These are phyloP conservation scores for Piliocolobus tephrosceles DNA, from an alignment of 2,113 vertebrate genomes.

Conservation along the genomic window DNA sequence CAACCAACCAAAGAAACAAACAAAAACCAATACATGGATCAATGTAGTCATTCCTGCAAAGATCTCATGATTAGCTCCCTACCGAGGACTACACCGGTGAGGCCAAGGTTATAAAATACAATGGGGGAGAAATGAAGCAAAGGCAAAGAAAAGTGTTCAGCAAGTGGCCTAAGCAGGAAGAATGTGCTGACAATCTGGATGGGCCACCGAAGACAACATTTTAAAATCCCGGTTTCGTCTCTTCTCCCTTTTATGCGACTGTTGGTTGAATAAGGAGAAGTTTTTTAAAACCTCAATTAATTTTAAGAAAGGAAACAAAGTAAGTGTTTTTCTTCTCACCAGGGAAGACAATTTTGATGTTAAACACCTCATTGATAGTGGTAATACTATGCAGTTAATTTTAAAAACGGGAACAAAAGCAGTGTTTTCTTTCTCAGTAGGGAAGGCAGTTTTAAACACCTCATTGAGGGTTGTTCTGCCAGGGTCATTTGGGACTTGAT, in stretches of 20 bases:
- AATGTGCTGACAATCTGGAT: neutral
- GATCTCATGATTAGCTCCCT: neutral
- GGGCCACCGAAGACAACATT: neutral
- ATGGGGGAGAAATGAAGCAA: neutral
- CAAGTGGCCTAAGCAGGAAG: neutral
- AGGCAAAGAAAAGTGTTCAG: neutral
- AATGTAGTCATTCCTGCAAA: neutral
- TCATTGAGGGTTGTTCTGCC: constrained; percentile 66
- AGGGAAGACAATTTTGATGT: constrained; percentile 83
- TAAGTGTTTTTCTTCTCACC: constrained; percentile 80
- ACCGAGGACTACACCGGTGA: neutral
- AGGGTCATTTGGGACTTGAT: constrained; percentile 68
- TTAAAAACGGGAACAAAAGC: constrained; percentile 79
- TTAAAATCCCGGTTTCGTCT: constrained; percentile 23
- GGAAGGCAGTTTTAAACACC: constrained; percentile 81
- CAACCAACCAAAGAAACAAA: no score
- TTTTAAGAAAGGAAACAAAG: constrained; percentile 77
- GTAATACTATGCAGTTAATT: constrained; percentile 83
- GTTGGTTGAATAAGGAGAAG: constrained; percentile 68
- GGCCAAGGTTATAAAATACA: neutral
- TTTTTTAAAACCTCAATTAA: constrained; percentile 76
- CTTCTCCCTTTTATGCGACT: neutral
- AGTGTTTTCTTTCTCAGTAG: constrained; percentile 74
- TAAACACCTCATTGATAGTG: constrained; percentile 80
- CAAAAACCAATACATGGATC: neutral